Evolutionary conservation across 1,140 invertebrate species (phyloP).

Genomic region (Bombus waltoni): DNA sequence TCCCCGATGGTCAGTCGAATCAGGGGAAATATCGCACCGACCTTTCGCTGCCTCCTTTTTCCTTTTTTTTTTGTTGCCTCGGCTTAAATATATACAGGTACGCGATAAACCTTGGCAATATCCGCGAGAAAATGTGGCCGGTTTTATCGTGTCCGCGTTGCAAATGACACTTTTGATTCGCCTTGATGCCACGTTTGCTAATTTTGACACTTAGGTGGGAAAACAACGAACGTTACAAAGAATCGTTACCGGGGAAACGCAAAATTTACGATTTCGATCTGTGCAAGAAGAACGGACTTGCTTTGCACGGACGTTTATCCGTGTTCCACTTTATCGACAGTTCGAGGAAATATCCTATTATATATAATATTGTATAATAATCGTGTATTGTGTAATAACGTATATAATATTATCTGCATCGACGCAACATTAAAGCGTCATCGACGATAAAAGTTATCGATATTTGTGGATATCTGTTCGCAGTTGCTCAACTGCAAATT

Average conservation of each 20-base stretch:
- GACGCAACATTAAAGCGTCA: no score
- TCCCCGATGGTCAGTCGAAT: slow-evolving; percentile 8
- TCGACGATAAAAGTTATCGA: no score
- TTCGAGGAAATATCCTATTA: no score
- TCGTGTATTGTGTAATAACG: no score
- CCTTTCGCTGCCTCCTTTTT: no score
- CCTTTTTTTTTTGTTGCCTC: not conserved
- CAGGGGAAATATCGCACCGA: not conserved
- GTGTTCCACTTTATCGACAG: no score
- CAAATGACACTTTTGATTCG: not conserved
- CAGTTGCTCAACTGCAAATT: no score
- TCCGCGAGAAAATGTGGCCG: slow-evolving; percentile 33
- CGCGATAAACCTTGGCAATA: slow-evolving; percentile 39
- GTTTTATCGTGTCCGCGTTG: slow-evolving; percentile 32
- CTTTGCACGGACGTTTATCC: no score
- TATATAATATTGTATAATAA: no score
- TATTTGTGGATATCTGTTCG: no score
- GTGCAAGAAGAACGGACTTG: not conserved
- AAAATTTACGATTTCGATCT: not conserved
- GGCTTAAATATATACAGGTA: not conserved
- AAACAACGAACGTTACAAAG: not conserved
- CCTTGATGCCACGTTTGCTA: not conserved
- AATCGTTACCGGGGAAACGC: not conserved
- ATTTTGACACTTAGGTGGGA: not conserved
- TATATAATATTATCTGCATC: no score